Evolutionary conservation across 1,140 invertebrate species (phyloP).

Genomic region (Atta texana): DNA sequence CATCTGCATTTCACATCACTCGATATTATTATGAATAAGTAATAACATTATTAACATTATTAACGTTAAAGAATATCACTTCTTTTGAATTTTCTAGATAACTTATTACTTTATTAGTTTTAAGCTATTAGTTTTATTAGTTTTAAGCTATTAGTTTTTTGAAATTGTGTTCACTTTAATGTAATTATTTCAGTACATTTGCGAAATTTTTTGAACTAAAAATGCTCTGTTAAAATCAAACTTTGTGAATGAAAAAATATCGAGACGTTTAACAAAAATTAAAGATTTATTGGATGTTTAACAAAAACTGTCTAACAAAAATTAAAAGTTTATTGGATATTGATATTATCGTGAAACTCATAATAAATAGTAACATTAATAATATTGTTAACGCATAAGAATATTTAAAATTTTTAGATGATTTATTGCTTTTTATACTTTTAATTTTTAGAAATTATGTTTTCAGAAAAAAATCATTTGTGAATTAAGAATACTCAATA

Average conservation of each 20-base stretch:
- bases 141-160: neutral
- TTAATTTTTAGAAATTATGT: neutral
- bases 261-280: too few relatives aligned
- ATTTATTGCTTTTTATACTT: neutral
- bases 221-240: neutral
- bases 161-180: neutral
- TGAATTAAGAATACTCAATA: neutral
- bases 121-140: neutral
- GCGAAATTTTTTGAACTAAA: neutral
- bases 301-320: neutral
- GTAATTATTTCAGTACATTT: neutral
- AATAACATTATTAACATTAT: neutral
- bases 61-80: neutral
- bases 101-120: neutral
- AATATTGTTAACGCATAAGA: neutral
- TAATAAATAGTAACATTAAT: neutral
- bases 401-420: neutral
- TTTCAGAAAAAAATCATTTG: neutral
- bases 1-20: neutral
- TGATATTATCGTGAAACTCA: too few relatives aligned
- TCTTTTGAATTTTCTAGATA: neutral
- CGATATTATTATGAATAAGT: neutral
- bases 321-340: neutral
- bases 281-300: neutral
- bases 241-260: neutral